Evolutionary conservation across 2,888 invertebrate species (phyloP).

Genomic region (Apoda limacodes): DNA sequence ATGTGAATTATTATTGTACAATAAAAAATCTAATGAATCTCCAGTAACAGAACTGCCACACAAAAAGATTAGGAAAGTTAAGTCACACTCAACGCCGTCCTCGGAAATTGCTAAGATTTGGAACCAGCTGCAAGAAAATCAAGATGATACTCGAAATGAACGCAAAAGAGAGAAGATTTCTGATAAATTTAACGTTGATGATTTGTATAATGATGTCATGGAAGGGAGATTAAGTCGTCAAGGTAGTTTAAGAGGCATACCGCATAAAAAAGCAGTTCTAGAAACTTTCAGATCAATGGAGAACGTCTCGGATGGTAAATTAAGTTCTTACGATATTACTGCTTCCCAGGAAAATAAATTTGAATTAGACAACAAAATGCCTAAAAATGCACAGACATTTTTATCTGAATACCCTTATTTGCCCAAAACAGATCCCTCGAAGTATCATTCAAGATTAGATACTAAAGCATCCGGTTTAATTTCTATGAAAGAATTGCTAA

Average conservation of each 20-base stretch:
- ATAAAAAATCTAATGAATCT: slow-evolving; percentile 48
- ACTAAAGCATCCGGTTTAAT: slow-evolving; percentile 56
- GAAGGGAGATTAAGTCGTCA: slow-evolving; percentile 56
- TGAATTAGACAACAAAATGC: slow-evolving; percentile 36
- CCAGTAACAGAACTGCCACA: slow-evolving; percentile 28
- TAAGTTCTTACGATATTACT: slow-evolving; percentile 52
- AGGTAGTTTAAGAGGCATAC: slow-evolving; percentile 64
- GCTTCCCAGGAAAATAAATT: slow-evolving; percentile 44
- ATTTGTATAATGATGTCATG: slow-evolving; percentile 59
- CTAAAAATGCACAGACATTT: slow-evolving; percentile 55
- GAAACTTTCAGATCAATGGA: slow-evolving; percentile 66
- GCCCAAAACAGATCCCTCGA: slow-evolving; percentile 60
- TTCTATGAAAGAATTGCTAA: slow-evolving; percentile 48
- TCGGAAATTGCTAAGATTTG: slow-evolving; percentile 53
- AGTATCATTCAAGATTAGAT: slow-evolving; percentile 56
- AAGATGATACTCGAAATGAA: slow-evolving; percentile 22
- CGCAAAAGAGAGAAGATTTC: slow-evolving; percentile 57
- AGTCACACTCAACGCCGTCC: slow-evolving; percentile 56
- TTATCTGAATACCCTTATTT: slow-evolving; percentile 60
- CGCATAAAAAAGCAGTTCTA: slow-evolving; percentile 64
- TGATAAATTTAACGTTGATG: slow-evolving; percentile 64
- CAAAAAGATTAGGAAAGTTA: slow-evolving; percentile 39
- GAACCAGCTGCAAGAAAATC: slow-evolving; percentile 41
- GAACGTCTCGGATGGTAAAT: slow-evolving; percentile 41
- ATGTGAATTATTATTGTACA: slow-evolving; percentile 44